Conservation (phyloP, 2,797 vertebrate genomes). For the Ataeniobius toweri region DNA sequence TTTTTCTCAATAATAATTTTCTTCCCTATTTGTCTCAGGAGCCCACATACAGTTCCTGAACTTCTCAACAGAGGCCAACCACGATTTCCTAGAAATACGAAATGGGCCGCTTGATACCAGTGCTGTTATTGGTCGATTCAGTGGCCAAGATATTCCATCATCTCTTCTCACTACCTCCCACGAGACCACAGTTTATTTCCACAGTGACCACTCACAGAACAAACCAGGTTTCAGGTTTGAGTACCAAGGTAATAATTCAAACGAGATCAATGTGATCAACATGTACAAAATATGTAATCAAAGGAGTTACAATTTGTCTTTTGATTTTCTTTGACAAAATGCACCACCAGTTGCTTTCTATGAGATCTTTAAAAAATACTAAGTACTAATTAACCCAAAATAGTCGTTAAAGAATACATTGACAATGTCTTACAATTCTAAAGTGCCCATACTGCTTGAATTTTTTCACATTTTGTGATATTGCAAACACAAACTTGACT, state of each 20-base stretch:
- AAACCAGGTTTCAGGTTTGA: conserved; percentile 95
- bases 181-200: conserved; percentile 93
- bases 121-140: conserved; percentile 91
- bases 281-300: background rate
- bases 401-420: background rate
- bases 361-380: background rate
- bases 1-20: conserved; percentile 5
- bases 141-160: conserved; percentile 86
- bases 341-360: background rate
- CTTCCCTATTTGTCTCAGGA: conserved; percentile 72
- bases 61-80: conserved; percentile 97
- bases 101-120: conserved; percentile 96
- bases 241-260: conserved; percentile 88
- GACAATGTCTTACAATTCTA: background rate
- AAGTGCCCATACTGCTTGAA: background rate
- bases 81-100: conserved; percentile 95
- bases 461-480: background rate
- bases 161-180: conserved; percentile 95
- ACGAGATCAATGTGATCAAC: background rate
- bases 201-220: conserved; percentile 98
- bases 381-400: background rate
- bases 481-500: background rate
- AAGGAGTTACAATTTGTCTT: background rate
- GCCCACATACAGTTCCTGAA: conserved; percentile 96
- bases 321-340: background rate